Evolutionary conservation across 1,140 invertebrate genomes (phyloP).

Genomic region (Psilanteris sp.): DNA sequence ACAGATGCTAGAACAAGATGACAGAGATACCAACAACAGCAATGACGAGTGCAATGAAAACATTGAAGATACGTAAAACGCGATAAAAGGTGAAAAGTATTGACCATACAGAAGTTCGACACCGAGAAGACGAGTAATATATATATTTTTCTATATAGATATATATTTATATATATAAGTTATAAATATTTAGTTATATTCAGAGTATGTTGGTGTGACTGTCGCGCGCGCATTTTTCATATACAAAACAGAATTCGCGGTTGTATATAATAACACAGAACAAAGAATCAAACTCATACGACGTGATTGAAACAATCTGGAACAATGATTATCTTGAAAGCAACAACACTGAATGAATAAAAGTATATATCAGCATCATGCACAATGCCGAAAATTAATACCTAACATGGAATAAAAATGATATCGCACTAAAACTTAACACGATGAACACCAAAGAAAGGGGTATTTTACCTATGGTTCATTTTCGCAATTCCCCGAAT

Average conservation of each 20-base stretch:
- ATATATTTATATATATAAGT: no score
- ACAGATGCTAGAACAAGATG: conserved; percentile 56
- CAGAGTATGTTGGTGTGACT: conserved; percentile 32
- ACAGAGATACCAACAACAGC: conserved; percentile 71
- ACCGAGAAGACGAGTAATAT: conserved; percentile 46
- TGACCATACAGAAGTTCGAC: conserved; percentile 43
- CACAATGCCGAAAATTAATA: conserved; percentile 45
- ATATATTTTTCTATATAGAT: no score
- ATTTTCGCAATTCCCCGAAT: conserved; percentile 15
- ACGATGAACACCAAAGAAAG: conserved; percentile 54
- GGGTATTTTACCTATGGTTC: conserved; percentile 41
- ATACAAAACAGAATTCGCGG: conserved; percentile 24
- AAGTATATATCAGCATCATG: conserved; percentile 61
- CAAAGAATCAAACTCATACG: conserved; percentile 56
- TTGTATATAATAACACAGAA: conserved; percentile 54
- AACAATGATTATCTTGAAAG: conserved; percentile 67
- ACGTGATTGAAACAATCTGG: conserved; percentile 53
- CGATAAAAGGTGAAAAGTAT: conserved; percentile 44
- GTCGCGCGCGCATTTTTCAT: conserved; percentile 19
- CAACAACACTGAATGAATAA: conserved; percentile 68
- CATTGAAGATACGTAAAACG: conserved; percentile 55
- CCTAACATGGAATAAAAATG: conserved; percentile 50
- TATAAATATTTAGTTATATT: no score
- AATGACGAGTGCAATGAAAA: conserved; percentile 71
- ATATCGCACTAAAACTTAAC: conserved; percentile 47